Conservation (phyloP, 2,113 vertebrate genomes). For the Ammodytes marinus region DNA sequence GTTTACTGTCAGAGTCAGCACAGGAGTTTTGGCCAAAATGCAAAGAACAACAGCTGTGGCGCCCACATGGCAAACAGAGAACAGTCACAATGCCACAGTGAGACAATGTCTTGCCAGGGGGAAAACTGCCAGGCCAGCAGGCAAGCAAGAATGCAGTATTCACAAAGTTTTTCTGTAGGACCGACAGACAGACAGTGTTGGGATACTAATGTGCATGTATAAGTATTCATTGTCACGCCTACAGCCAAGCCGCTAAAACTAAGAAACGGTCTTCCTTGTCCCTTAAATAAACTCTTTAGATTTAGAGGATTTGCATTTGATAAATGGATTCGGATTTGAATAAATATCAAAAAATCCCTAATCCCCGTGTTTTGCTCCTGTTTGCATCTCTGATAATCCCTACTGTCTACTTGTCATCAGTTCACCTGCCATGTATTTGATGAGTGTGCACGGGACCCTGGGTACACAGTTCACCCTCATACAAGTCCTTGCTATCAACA, state of each 20-base stretch:
- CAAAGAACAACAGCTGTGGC: constrained; percentile 69
- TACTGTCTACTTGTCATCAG: not conserved
- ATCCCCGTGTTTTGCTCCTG: not conserved
- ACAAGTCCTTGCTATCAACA: constrained; percentile 28
- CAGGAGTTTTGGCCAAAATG: constrained; percentile 7
- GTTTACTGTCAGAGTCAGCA: not conserved
- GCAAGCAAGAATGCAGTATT: constrained; percentile 36
- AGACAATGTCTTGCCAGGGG: constrained; percentile 51
- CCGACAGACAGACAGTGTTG: no score
- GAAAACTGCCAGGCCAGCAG: constrained; percentile 49
- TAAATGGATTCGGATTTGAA: constrained; percentile 9
- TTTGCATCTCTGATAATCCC: not conserved
- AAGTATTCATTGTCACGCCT: not conserved
- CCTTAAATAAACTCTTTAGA: not conserved
- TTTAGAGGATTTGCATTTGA: constrained; percentile 11
- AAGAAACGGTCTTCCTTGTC: not conserved
- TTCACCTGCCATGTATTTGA: not conserved
- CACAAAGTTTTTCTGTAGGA: constrained; percentile 25
- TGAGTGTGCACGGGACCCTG: not conserved
- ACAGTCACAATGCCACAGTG: constrained; percentile 50
- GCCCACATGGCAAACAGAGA: constrained; percentile 57
- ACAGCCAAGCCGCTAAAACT: not conserved
- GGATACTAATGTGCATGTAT: not conserved
- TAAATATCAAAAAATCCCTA: not conserved
- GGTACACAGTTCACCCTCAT: not conserved